Conservation (phyloP, 64 coral and sea anemone genomes). For the Orbicella faveolata region DNA sequence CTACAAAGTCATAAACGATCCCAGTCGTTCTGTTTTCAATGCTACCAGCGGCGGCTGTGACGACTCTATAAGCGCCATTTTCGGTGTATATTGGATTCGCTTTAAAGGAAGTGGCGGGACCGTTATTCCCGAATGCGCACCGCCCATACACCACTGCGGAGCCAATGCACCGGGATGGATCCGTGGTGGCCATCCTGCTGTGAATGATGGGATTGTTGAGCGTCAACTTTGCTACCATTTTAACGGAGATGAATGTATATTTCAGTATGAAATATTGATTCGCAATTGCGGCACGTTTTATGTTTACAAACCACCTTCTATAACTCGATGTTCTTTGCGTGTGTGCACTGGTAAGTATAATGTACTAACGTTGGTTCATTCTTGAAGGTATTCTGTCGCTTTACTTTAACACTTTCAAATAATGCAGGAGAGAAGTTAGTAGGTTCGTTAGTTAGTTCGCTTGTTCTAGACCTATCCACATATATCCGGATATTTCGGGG, state of each 20-base stretch:
- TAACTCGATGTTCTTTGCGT: not conserved
- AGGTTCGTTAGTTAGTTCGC: too few relatives aligned
- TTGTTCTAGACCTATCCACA: too few relatives aligned
- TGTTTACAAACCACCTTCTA: not conserved
- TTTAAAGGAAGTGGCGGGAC: not conserved
- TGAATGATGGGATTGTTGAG: not conserved
- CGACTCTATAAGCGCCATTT: not conserved
- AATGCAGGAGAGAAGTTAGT: too few relatives aligned
- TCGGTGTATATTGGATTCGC: not conserved
- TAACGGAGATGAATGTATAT: not conserved
- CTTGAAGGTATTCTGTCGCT: too few relatives aligned
- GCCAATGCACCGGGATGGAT: not conserved
- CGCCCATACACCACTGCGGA: not conserved
- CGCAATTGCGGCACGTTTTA: not conserved
- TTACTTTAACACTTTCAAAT: too few relatives aligned
- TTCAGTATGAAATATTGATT: not conserved
- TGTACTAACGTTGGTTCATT: not conserved
- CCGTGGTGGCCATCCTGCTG: not conserved
- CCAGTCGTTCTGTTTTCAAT: not conserved
- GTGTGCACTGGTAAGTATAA: not conserved
- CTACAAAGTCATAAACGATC: not conserved
- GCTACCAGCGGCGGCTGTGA: not conserved
- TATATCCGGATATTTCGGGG: too few relatives aligned
- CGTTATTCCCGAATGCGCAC: not conserved
- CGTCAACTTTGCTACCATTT: not conserved